Evolutionary conservation across 1,140 invertebrate species (phyloP).

Genomic region (Mya arenaria): DNA sequence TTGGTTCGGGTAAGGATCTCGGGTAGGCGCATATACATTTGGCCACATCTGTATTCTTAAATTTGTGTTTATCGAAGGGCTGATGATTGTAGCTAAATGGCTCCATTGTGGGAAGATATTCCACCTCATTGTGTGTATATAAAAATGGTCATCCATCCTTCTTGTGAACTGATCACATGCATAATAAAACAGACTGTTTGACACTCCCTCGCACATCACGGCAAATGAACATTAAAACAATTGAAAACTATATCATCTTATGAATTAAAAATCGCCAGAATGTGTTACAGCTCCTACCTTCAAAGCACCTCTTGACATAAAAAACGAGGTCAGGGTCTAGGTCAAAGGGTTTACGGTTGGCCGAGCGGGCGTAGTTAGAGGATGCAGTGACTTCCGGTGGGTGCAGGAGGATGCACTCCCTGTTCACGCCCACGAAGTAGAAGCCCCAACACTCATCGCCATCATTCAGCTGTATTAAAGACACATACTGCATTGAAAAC

Average conservation of each 20-base stretch:
- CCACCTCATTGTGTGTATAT: background rate
- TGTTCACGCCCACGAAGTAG: background rate
- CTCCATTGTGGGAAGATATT: background rate
- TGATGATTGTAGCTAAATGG: background rate
- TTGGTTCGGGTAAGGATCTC: background rate
- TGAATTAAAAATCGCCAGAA: too few species aligned
- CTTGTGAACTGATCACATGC: background rate
- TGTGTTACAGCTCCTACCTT: constrained; percentile 15
- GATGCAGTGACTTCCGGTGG: background rate
- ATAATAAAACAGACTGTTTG: too few species aligned
- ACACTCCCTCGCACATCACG: too few species aligned
- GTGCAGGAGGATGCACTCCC: background rate
- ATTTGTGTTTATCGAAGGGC: background rate
- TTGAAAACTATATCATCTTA: too few species aligned
- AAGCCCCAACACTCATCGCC: constrained; percentile 34
- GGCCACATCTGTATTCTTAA: background rate
- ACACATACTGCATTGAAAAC: too few species aligned
- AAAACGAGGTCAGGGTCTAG: constrained; percentile 3
- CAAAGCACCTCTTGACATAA: constrained; percentile 33
- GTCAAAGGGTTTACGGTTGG: background rate
- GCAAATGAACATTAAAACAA: too few species aligned
- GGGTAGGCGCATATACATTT: background rate
- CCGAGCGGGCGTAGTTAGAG: background rate
- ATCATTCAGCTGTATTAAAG: too few species aligned
- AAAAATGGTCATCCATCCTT: background rate